A percentile compares a stretch with the other conserved stretches of the same genome.
Conservation (phyloP, 2,113 vertebrate species). For the Microtus montanus region DNA sequence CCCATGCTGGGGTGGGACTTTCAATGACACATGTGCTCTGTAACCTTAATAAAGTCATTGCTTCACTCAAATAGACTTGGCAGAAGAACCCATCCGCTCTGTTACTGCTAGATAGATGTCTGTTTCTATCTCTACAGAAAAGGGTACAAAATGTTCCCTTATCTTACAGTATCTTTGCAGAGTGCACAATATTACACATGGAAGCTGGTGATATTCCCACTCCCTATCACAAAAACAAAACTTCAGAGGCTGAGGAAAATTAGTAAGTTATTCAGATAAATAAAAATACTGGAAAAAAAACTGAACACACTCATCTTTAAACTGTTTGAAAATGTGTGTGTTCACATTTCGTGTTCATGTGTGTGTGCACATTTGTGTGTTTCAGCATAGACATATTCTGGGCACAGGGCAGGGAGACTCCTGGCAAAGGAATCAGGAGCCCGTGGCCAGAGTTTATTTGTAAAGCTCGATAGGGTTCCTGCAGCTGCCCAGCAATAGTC, state of each 20-base stretch:
- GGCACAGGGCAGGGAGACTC: neutral
- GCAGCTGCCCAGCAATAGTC: neutral
- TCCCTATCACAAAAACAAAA: neutral
- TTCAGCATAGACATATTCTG: neutral
- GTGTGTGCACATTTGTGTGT: neutral
- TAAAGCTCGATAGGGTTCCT: neutral
- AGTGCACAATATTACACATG: neutral
- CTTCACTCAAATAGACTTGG: neutral
- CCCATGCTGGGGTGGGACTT: neutral
- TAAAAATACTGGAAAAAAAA: neutral
- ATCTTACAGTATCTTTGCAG: neutral
- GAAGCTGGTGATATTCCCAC: neutral
- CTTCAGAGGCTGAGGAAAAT: neutral
- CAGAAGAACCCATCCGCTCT: neutral
- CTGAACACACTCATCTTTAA: neutral
- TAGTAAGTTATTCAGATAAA: neutral
- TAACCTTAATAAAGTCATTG: neutral
- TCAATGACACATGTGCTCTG: neutral
- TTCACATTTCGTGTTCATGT: neutral
- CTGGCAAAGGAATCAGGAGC: constrained; percentile 8
- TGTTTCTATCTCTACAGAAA: neutral
- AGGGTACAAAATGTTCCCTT: neutral
- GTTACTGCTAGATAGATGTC: neutral
- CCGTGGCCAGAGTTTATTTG: neutral
- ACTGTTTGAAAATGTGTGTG: neutral